phyloP scores from a whole-genome alignment of 2,888 invertebrate species.

The Invenusta paracnida region DNA sequence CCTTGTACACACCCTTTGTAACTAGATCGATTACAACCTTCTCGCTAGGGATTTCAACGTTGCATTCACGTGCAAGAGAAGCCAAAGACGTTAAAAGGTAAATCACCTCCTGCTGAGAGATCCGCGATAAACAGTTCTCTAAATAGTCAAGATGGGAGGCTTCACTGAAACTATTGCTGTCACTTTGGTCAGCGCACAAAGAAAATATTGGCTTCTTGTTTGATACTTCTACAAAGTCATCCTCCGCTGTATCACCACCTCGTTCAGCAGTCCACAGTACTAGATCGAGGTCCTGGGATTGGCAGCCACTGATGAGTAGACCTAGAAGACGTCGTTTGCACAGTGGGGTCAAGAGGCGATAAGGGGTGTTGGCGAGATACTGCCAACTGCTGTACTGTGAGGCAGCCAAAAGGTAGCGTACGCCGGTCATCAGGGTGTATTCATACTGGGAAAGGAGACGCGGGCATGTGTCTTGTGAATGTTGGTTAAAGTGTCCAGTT shows the following conservation, averaged over 20 bases:
- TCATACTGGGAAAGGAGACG: constrained; percentile 21
- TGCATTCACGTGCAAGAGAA: neutral
- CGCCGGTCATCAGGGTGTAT: neutral
- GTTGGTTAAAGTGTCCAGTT: neutral
- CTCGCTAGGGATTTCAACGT: neutral
- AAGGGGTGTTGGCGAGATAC: neutral
- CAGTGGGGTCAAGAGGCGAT: neutral
- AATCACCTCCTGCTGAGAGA: neutral
- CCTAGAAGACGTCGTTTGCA: neutral
- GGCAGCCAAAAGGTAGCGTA: neutral
- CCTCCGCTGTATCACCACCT: neutral
- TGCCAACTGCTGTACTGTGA: constrained; percentile 23
- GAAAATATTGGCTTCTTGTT: neutral
- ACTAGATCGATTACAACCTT: neutral
- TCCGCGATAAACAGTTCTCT: neutral
- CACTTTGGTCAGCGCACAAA: neutral
- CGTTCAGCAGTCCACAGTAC: neutral
- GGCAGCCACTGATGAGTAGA: neutral
- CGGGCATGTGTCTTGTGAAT: neutral
- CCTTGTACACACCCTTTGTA: neutral
- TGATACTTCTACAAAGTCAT: neutral
- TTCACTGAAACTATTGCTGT: neutral
- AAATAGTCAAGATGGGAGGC: neutral
- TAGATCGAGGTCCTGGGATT: neutral
- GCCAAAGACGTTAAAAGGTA: neutral